Conservation (phyloP, 2,888 invertebrate species). For the Perizoma affinitatum region DNA sequence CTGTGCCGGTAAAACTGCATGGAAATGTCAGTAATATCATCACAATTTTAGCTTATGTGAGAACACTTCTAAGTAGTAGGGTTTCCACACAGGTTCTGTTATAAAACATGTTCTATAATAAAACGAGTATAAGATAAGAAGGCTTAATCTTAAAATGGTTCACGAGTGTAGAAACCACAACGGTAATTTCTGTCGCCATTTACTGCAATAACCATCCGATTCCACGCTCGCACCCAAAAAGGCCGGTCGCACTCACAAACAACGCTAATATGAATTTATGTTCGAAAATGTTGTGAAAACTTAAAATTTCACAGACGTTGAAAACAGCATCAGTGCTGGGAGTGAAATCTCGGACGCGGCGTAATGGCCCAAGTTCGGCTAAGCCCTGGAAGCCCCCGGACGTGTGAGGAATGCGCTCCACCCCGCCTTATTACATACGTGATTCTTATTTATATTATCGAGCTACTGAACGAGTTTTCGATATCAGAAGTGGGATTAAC, state of each 20-base stretch:
- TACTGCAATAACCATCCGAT: constrained; percentile 16
- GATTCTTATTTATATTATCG: constrained; percentile 81
- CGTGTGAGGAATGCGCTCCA: constrained; percentile 77
- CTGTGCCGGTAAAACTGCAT: too few species aligned
- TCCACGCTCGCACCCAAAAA: constrained; percentile 13
- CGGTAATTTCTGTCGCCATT: constrained; percentile 1
- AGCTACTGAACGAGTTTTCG: constrained; percentile 55
- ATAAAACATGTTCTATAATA: neutral
- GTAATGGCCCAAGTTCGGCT: constrained; percentile 77
- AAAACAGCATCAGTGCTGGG: constrained; percentile 49
- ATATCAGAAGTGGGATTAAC: constrained; percentile 75
- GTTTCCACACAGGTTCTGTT: constrained; percentile 1
- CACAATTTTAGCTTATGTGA: too few species aligned
- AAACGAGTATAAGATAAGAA: neutral
- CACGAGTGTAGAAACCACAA: constrained; percentile 3
- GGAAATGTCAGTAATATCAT: too few species aligned
- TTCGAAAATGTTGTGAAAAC: constrained; percentile 43
- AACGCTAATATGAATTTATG: constrained; percentile 39
- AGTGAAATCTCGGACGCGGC: constrained; percentile 59
- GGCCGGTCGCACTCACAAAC: constrained; percentile 29
- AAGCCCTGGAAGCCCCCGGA: constrained; percentile 71
- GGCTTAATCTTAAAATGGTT: neutral
- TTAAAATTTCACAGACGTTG: constrained; percentile 47
- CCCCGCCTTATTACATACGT: constrained; percentile 81
- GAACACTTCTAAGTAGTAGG: neutral